Evolutionary conservation across 1,140 invertebrate species (phyloP).

Genomic region (Trinorchestia longiramus): DNA sequence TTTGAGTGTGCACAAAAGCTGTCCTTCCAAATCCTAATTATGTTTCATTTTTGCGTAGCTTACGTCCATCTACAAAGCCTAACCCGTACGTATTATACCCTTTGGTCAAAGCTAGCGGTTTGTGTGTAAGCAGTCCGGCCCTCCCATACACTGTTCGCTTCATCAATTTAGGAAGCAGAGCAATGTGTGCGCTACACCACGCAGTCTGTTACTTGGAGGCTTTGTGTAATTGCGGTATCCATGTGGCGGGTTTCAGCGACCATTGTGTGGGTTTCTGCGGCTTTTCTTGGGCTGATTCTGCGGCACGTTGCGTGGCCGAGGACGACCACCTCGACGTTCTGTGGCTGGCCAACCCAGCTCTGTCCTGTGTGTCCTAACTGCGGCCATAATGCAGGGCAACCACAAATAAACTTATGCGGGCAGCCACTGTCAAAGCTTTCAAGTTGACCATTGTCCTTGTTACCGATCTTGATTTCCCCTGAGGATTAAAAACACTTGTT

Average conservation of each 20-base stretch:
- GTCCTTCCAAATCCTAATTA: background rate
- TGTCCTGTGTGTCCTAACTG: background rate
- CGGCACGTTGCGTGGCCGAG: background rate
- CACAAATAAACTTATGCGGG: background rate
- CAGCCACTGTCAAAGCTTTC: background rate
- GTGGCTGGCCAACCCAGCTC: background rate
- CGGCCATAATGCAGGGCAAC: background rate
- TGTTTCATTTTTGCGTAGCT: background rate
- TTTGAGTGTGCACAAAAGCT: background rate
- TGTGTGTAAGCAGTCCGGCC: background rate
- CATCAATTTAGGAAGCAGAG: constrained; percentile 1
- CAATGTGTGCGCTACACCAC: background rate
- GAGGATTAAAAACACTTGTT: background rate
- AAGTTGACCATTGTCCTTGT: background rate
- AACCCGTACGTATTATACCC: background rate
- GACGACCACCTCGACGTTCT: background rate
- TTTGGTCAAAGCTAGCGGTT: background rate
- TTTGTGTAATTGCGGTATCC: constrained; percentile 35
- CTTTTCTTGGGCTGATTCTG: background rate
- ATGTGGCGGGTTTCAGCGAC: constrained; percentile 13
- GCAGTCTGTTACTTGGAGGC: background rate
- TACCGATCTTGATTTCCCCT: background rate
- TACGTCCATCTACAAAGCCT: background rate
- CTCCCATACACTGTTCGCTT: background rate
- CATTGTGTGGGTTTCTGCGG: constrained; percentile 26